A percentile compares a stretch with the other conserved stretches of the same genome.
Evolutionary conservation across 2,888 invertebrate genomes (phyloP).

Genomic region (Mellilla xanthometata): DNA sequence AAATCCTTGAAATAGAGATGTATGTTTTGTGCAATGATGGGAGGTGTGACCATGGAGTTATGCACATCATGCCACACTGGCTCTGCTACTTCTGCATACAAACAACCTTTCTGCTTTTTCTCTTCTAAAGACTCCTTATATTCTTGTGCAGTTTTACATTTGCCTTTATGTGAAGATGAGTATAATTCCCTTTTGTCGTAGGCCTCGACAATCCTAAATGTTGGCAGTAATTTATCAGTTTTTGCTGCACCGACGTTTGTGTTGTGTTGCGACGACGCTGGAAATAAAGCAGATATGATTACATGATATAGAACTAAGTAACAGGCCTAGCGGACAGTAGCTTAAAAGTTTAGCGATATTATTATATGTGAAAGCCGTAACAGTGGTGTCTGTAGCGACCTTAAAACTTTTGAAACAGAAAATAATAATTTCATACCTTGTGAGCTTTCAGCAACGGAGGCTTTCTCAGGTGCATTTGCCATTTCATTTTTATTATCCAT

Average conservation of each 20-base stretch:
- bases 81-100: slow-evolving; percentile 45
- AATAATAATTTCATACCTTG: too few relatives aligned
- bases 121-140: neutral
- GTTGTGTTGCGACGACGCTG: too few relatives aligned
- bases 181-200: neutral
- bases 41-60: slow-evolving; percentile 48
- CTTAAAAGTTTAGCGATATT: too few relatives aligned
- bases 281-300: too few relatives aligned
- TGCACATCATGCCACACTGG: slow-evolving; percentile 52
- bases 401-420: too few relatives aligned
- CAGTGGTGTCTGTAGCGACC: too few relatives aligned
- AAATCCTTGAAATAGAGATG: slow-evolving; percentile 52
- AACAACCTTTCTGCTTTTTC: slow-evolving; percentile 6
- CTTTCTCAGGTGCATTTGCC: too few relatives aligned
- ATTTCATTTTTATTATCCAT: too few relatives aligned
- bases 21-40: slow-evolving; percentile 54
- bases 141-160: neutral
- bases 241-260: neutral
- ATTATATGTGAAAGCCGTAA: too few relatives aligned
- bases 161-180: neutral
- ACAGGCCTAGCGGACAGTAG: too few relatives aligned
- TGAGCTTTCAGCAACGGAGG: too few relatives aligned
- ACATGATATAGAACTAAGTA: too few relatives aligned
- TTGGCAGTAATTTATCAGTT: slow-evolving; percentile 5
- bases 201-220: slow-evolving; percentile 7